Evolutionary conservation across 2,888 invertebrate species (phyloP), one percentile per base, ranked within the genome.

Genomic region (Pomacea canaliculata): DNA sequence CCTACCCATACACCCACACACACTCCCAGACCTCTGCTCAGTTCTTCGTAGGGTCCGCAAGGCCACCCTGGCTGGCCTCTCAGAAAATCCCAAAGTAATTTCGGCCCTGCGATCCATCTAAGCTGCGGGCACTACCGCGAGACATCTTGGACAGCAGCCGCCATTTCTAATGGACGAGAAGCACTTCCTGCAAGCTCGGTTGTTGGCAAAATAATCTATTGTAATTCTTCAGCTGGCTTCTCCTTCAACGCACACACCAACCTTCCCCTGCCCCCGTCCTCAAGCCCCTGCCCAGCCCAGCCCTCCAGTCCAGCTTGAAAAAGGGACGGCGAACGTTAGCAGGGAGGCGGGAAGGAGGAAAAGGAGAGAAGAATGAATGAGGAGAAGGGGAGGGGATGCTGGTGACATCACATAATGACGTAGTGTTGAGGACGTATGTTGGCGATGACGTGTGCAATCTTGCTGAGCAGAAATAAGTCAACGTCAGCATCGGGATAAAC

Each of bases 161-260:
- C 37, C 37, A 19, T 19, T 68, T 37, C 10, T 19, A 68, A 68
- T 68, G 23, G 37, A 27, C 68, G 37, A 56, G n/a, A 56, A 59
- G 51, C 23, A 70, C 56, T 70, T 70, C 66, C 62, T 48, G 69
- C 48, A 60, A 69, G 74, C 73, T 49, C 27, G 27, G 16, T 18
- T 69, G 69, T 46, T 69, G 69, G 60, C 23, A 74, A 68, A 37
- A 74, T 68, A 67, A 74, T 74, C 74, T 74, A 74, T 74, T 74
- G 68, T 68, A 74, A 74, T 74, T 74, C 69, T 68, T 62, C 48
- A 60, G 60, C 37, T 68, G n/a, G 67, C 51, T 68, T 60, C n/a
- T 60, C 60, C 60, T 60, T 18, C 16, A 60, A 60, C 16, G 18
- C 3, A 60, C 16, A 60, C 2, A 60, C 63, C 10, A 27, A 27